Conservation (phyloP, 2,797 vertebrate genomes). For the Enteromius thamalakanensis region DNA sequence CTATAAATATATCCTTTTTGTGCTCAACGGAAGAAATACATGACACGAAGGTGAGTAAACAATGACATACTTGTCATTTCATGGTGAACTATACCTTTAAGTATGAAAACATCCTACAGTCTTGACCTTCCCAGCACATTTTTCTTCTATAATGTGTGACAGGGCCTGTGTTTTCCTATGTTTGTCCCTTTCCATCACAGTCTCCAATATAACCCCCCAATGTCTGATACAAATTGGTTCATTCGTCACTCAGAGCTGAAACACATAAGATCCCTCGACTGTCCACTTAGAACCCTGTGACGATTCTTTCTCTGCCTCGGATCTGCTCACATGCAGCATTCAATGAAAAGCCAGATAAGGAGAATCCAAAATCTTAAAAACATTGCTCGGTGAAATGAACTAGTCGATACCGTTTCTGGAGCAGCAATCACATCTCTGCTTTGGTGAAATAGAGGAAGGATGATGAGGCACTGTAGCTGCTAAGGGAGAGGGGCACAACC, state of each 20-base stretch:
- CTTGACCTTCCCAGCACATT: background rate
- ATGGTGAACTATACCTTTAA: background rate
- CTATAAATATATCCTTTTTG: background rate
- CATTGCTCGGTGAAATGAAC: constrained; percentile 34
- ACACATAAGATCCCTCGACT: background rate
- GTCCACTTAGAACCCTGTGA: constrained; percentile 8
- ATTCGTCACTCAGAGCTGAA: constrained; percentile 8
- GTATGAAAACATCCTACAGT: background rate
- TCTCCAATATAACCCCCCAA: constrained; percentile 28
- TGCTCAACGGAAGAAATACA: background rate
- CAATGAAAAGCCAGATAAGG: constrained; percentile 25
- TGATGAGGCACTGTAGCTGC: constrained; percentile 24
- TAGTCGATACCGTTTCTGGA: constrained; percentile 25
- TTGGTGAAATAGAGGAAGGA: constrained; percentile 29
- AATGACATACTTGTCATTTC: background rate
- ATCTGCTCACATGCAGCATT: constrained; percentile 25
- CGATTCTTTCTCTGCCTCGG: background rate
- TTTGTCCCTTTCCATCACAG: background rate
- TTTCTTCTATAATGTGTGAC: background rate
- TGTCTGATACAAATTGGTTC: constrained; percentile 27
- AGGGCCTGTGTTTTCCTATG: background rate
- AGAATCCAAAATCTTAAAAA: constrained; percentile 20
- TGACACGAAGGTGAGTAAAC: background rate
- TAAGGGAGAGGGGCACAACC: constrained; percentile 20
- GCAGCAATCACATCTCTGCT: constrained; percentile 41